phyloP scores from a whole-genome alignment of 2,797 vertebrate species.

The Margarornis squamiger region DNA sequence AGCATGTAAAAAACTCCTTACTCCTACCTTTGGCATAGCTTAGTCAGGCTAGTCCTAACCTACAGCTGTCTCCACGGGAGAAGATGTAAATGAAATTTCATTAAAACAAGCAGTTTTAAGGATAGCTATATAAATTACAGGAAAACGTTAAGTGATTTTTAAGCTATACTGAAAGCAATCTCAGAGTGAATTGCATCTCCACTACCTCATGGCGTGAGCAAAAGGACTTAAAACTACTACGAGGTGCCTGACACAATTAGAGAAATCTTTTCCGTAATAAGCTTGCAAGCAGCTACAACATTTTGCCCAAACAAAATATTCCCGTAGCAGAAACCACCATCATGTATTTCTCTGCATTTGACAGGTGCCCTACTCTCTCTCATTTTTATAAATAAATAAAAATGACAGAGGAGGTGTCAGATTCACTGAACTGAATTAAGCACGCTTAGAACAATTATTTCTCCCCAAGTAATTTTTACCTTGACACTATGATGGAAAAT shows the following conservation, averaged over 20 bases:
- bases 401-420: conserved; percentile 25
- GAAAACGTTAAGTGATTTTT: conserved; percentile 12
- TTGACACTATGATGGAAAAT: conserved; percentile 4
- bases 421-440: conserved; percentile 37
- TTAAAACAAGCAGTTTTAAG: conserved; percentile 64
- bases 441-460: conserved; percentile 24
- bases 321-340: not conserved
- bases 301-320: not conserved
- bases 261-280: not conserved
- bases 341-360: not conserved
- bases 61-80: conserved; percentile 71
- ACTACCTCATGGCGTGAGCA: not conserved
- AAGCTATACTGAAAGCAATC: not conserved
- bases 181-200: not conserved
- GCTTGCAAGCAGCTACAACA: not conserved
- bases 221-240: not conserved
- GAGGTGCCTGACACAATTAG: not conserved
- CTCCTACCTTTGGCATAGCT: conserved; percentile 72
- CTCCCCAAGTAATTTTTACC: conserved; percentile 37
- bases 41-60: conserved; percentile 73
- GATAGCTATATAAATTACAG: conserved; percentile 48
- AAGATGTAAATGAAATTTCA: conserved; percentile 72
- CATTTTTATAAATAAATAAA: conserved; percentile 50
- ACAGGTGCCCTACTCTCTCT: not conserved
- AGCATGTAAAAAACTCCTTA: conserved; percentile 74